Base-by-base conservation (phyloP, 2,113 vertebrate species). In the Tetrao urogallus region DNA sequence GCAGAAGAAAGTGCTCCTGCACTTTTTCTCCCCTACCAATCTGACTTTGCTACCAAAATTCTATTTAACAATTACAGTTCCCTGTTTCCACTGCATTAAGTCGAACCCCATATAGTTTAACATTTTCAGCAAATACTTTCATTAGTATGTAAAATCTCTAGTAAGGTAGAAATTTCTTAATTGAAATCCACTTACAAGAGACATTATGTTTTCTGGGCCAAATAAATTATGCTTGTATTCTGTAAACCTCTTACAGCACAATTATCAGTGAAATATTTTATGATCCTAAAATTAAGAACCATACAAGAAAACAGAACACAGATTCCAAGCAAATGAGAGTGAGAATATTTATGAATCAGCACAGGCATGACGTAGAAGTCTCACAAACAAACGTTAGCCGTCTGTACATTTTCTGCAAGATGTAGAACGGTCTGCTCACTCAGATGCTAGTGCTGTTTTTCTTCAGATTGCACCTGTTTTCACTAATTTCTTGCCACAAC, bases 171-270 rank as follows among this genome's bases (percentile, higher is more conserved):
- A 56, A 71, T 38, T 20, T 78, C 60, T 90, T 74, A 74, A 96
- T 92, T 69, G 71, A 88, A 96, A 95, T 60, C 48, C 11, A 67
- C 65, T 84, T 57, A 63, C 56, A 28, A 89, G 96, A 60, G 43
- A 73, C 36, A 20, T 24, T 58, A 54, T 2, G 11, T 28, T 84
- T 89, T 74, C 80, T 88, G 57, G 70, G 15, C 67, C 89, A 82
- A 52, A 60, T 16, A 93, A 76, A 57, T 58, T 64, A 82, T 18
- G 69, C 58, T 94, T 90, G 77, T 69, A 67, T 86, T 95, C 45
- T 27, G 56, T 87, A 93, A 86, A 95, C n/a, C 20, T 94, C 48
- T 81, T 93, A 45, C 73, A 88, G 27, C 7, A 67, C 84, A 75
- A 86, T 42, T 64, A 82, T 25, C 65, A 89, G 38, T 86, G 86